These are phyloP conservation scores for Morelia viridis DNA, from an alignment of 2,797 vertebrate species.

Conservation along the genomic window DNA sequence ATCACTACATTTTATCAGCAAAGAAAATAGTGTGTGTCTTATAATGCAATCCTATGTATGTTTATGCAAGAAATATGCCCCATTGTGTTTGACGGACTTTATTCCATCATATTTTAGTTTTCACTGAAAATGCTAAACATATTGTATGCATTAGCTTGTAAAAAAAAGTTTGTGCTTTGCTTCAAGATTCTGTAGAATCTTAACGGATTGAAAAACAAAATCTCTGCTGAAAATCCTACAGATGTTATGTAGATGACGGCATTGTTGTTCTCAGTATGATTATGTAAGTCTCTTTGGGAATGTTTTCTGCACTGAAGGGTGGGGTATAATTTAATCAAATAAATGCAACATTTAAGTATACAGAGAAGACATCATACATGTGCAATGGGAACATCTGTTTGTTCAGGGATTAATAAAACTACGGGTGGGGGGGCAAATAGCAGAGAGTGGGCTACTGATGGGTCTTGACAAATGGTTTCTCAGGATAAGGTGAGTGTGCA, in stretches of 20 bases:
- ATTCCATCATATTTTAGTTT: background rate
- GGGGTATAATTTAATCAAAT: background rate
- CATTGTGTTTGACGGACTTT: background rate
- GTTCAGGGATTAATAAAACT: background rate
- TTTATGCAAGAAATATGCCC: background rate
- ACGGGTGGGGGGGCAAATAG: background rate
- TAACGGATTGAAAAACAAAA: constrained; percentile 7
- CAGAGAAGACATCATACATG: background rate
- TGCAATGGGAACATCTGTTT: background rate
- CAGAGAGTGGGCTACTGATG: background rate
- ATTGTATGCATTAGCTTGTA: background rate
- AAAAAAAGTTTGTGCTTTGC: constrained; percentile 9
- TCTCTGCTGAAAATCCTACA: constrained; percentile 24
- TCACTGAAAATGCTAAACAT: constrained; percentile 18
- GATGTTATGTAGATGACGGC: background rate
- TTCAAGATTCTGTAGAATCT: background rate
- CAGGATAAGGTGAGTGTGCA: background rate
- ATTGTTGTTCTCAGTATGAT: background rate
- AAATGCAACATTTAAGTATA: background rate
- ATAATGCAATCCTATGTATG: background rate
- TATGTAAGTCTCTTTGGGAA: background rate
- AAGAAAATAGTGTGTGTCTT: constrained; percentile 10
- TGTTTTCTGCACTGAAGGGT: background rate
- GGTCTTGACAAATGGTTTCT: background rate
- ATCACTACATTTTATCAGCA: background rate